phyloP scores from a whole-genome alignment of 2,888 invertebrate genomes.

The Stenoptilia bipunctidactyla region DNA sequence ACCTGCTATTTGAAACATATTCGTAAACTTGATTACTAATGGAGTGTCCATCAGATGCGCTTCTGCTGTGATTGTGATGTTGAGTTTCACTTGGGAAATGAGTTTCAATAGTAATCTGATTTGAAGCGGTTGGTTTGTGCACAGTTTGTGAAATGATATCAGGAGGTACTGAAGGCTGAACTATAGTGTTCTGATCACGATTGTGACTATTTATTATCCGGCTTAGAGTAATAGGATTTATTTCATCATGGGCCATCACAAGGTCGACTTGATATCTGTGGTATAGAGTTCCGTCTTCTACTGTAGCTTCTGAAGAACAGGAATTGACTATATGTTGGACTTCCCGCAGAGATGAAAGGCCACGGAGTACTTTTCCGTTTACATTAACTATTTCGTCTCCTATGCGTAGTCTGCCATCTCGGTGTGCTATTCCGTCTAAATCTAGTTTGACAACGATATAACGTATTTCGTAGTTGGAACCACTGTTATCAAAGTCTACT shows the following conservation, averaged over 20 bases:
- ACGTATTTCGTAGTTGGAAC: slow-evolving; percentile 71
- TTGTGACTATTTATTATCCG: slow-evolving; percentile 50
- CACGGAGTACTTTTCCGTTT: slow-evolving; percentile 84
- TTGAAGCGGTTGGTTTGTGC: slow-evolving; percentile 46
- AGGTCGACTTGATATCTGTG: slow-evolving; percentile 70
- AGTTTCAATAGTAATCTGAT: slow-evolving; percentile 57
- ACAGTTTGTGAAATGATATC: slow-evolving; percentile 61
- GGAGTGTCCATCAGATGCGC: slow-evolving; percentile 17
- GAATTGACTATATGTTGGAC: slow-evolving; percentile 71
- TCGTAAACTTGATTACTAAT: slow-evolving; percentile 21
- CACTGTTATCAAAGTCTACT: slow-evolving; percentile 60
- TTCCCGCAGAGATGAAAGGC: slow-evolving; percentile 77
- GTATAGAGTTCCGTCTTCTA: slow-evolving; percentile 44
- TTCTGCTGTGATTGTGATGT: slow-evolving; percentile 23
- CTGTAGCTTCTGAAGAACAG: slow-evolving; percentile 56
- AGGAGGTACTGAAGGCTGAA: slow-evolving; percentile 41
- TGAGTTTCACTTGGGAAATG: slow-evolving; percentile 54
- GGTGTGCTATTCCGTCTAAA: slow-evolving; percentile 76
- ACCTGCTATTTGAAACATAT: slow-evolving; percentile 15
- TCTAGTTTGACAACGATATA: slow-evolving; percentile 76
- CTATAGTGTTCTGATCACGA: slow-evolving; percentile 28
- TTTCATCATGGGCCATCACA: slow-evolving; percentile 75
- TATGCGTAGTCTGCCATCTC: slow-evolving; percentile 84
- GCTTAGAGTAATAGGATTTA: slow-evolving; percentile 64
- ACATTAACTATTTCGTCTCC: slow-evolving; percentile 93